phyloP scores from a whole-genome alignment of 2,888 invertebrate species.

The Pheosia gnoma region DNA sequence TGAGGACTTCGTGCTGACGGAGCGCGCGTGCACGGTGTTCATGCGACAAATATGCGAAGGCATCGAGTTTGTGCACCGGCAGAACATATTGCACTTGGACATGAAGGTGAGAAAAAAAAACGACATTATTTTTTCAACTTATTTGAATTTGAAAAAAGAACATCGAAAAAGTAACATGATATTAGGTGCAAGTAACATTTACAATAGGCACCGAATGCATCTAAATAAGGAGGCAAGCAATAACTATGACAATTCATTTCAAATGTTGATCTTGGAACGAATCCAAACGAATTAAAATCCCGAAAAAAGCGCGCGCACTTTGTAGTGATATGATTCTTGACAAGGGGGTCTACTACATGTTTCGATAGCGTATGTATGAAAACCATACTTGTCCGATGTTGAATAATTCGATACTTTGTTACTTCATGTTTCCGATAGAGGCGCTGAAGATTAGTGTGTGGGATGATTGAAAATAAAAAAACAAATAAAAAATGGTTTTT shows the following conservation, averaged over 20 bases:
- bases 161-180: too few species aligned
- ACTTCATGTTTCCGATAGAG: not conserved
- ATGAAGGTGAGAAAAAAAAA: constrained; percentile 91
- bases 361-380: not conserved
- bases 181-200: too few species aligned
- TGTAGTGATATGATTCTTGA: not conserved
- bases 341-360: not conserved
- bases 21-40: constrained; percentile 97
- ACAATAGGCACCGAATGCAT: too few species aligned
- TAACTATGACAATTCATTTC: too few species aligned
- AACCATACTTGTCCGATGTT: too few species aligned
- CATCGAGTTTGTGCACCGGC: constrained; percentile 97
- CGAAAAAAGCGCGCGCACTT: constrained; percentile 62
- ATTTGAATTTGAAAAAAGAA: not conserved
- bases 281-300: constrained; percentile 74
- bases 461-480: too few species aligned
- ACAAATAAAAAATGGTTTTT: too few species aligned
- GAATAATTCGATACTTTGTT: not conserved
- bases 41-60: constrained; percentile 99
- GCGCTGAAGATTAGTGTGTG: too few species aligned
- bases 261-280: constrained; percentile 52
- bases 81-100: constrained; percentile 97
- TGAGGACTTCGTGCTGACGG: constrained; percentile 98
- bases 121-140: too few species aligned
- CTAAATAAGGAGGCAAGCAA: too few species aligned